phyloP scores from a whole-genome alignment of 2,797 vertebrate species.

The Rhincodon typus region DNA sequence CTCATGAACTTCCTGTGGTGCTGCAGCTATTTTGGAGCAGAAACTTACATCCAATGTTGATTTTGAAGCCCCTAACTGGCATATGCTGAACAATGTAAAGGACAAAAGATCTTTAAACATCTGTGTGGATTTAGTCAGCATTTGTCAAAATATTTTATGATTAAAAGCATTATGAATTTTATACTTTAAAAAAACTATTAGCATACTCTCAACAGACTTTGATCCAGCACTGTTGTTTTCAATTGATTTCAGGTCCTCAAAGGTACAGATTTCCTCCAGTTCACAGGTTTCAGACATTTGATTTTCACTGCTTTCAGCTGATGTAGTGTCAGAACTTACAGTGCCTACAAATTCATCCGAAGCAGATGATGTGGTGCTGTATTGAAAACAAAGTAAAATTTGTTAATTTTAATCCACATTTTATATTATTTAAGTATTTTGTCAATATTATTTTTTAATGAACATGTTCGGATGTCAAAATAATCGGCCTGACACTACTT shows the following conservation, averaged over 20 bases:
- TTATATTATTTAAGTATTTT: background rate
- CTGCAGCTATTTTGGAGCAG: background rate
- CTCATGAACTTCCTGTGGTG: background rate
- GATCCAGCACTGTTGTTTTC: background rate
- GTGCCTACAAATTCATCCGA: background rate
- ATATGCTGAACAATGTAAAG: background rate
- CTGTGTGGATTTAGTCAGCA: background rate
- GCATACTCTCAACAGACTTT: background rate
- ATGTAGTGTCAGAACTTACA: background rate
- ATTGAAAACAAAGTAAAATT: background rate
- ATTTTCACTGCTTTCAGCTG: constrained; percentile 29
- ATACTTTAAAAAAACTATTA: background rate
- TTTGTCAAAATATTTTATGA: background rate
- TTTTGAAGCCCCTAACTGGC: background rate
- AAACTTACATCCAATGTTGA: background rate
- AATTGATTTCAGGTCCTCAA: background rate
- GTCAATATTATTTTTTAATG: background rate
- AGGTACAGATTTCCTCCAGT: background rate
- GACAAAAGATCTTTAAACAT: background rate
- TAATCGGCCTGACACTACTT: background rate
- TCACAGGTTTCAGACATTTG: constrained; percentile 24
- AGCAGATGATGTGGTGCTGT: background rate
- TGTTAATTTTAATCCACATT: background rate
- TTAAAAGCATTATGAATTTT: background rate
- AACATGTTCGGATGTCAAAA: background rate